Base-by-base conservation (phyloP, 2,797 vertebrate species). In the Sphaeramia orbicularis region DNA sequence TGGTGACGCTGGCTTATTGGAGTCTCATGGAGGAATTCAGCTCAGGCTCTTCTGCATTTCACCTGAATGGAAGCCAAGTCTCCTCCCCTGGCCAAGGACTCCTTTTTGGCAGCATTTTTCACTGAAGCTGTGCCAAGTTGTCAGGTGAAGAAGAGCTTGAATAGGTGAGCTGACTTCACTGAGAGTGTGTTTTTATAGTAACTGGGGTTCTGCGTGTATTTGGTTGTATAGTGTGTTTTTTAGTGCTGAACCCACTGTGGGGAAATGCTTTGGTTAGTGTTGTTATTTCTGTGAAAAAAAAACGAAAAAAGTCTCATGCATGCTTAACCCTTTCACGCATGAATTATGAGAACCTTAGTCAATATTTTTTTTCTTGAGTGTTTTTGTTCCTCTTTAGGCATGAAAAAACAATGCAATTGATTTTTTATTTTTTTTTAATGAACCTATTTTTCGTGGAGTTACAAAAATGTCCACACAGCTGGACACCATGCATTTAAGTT, bases 51-150 rank as follows among this genome's bases (percentile, higher is more conserved):
- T 51, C 59, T 27, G 32, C 42, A 50, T 71, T 53, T 74, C 64
- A 81, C 64, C 54, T 74, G 67, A 80, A 58, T 36, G 40, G 19
- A 51, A 75, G 61, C 80, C 80, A 51, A 58, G 49, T 50, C 37
- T 70, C 68, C 55, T 67, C 56, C 57, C 16, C 43, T 7, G 73
- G 56, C 60, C 11, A 78, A 71, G 60, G 40, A 74, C 57, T 72
- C 53, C 14, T 8, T 24, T 59, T 59, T 70, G 63, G 62, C 42
- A 70, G 30, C 24, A 4, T 61, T 60, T 65, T 61, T 42, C 37
- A 54, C 42, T 32, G 70, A 75, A 67, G 65, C 63, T 69, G 61
- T 81, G 74, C 71, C 79, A 88, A 84, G 75, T 79, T 74, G 56
- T 64, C 72, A 87, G 74, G 87, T 89, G 80, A 76, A 55, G 48